These are phyloP conservation scores for Octodon degus DNA, from an alignment of 2,113 vertebrate species.

Conservation along the genomic window DNA sequence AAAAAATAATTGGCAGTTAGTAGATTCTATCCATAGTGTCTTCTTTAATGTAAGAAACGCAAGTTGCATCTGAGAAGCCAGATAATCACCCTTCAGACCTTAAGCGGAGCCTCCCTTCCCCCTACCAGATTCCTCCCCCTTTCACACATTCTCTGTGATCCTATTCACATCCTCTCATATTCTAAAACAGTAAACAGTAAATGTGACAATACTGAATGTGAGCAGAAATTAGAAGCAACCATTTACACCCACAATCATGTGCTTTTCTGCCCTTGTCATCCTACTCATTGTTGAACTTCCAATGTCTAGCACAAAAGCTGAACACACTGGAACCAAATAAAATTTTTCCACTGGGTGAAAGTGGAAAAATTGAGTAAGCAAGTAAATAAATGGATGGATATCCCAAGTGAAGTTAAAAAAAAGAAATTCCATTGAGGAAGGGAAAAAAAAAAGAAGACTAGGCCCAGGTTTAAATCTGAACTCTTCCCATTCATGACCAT, in stretches of 20 bases:
- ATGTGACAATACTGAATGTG: neutral
- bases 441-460: neutral
- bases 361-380: neutral
- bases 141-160: neutral
- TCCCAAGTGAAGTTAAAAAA: neutral
- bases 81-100: neutral
- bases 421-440: neutral
- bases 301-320: neutral
- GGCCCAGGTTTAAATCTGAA: neutral
- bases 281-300: fast-evolving
- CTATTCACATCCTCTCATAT: neutral
- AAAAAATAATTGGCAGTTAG: no score
- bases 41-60: neutral
- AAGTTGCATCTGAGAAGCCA: neutral
- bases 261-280: neutral
- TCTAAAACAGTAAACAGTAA: neutral
- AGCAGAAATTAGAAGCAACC: neutral
- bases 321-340: neutral
- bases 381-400: neutral
- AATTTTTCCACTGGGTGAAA: neutral
- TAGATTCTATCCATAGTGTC: neutral
- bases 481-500: neutral
- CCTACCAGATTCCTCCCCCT: neutral
- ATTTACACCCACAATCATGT: neutral
- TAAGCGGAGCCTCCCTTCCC: no score